Evolutionary conservation across 2,113 vertebrate genomes (phyloP), one percentile per base, ranked within the genome.

Genomic region (Hiodon tergisus): DNA sequence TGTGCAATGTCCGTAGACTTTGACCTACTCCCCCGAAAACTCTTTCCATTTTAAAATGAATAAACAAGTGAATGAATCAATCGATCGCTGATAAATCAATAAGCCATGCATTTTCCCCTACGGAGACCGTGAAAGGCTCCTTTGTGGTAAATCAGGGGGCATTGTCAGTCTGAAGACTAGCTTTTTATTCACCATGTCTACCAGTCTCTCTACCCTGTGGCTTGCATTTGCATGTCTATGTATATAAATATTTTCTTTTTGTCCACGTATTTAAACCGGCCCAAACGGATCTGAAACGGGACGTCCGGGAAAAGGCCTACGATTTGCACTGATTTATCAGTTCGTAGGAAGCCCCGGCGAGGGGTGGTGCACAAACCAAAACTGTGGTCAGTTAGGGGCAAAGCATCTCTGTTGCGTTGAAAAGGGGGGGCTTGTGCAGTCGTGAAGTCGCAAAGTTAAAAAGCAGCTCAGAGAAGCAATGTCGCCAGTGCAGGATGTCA

Each of bases 1-100:
- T 94, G 93, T 94, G 91, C 93, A 93, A 92, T 94, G 93, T 94
- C 91, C 93, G 93, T 91, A 93, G 91, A 92, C 92, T 85, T 88
- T 91, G 90, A 88, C 91, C 92, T 89, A 89, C 92, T 91, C 90
- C 89, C 54, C 68, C 90, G 86, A 91, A 92, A 90, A 87, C 90
- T 93, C 90, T 91, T 93, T 91, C 89, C 88, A 85, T 92, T 89
- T 81, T 76, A 87, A 78, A 80, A 31, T 31, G 31, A 85, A 81
- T 76, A 67, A 78, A 61, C 5, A 62, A 59, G 5, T 73, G 50
- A 72, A 65, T 50, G 59, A 13, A 73, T 61, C 63, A 52, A 46
- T 74, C 53, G 50, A 89, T 92, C 93, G 88, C 92, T 89, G 90
- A 93, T 91, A 92, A 92, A 92, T 77, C 9, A 67, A n/a, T 79